Evolutionary conservation across 2,797 vertebrate species (phyloP).

Genomic region (Sebastes cheni): DNA sequence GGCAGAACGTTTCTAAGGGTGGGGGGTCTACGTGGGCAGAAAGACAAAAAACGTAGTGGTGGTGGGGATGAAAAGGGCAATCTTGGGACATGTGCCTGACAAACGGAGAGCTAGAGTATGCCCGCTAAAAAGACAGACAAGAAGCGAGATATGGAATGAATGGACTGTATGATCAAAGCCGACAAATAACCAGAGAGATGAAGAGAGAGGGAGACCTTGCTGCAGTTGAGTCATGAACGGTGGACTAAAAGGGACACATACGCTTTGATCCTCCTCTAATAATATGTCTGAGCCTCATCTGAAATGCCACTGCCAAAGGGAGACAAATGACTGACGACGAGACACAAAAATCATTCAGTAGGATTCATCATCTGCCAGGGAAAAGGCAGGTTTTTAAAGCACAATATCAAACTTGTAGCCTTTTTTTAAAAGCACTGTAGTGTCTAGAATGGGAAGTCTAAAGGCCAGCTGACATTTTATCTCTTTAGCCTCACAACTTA

Average conservation of each 20-base stretch:
- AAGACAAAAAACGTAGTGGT: constrained; percentile 32
- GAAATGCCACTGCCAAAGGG: constrained; percentile 26
- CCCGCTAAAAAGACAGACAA: constrained; percentile 8
- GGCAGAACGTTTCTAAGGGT: constrained; percentile 27
- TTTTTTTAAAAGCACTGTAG: background rate
- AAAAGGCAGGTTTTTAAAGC: background rate
- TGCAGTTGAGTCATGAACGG: constrained; percentile 38
- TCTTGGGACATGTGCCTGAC: constrained; percentile 28
- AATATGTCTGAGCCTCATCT: constrained; percentile 31
- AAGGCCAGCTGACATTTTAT: constrained; percentile 53
- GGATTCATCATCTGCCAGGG: constrained; percentile 7
- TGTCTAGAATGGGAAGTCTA: constrained; percentile 24
- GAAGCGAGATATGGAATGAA: constrained; percentile 33
- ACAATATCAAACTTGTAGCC: background rate
- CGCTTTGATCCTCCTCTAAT: constrained; percentile 60
- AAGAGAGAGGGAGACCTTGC: constrained; percentile 27
- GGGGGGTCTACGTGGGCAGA: constrained; percentile 31
- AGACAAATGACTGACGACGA: constrained; percentile 31
- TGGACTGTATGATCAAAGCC: constrained; percentile 60
- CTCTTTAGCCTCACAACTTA: constrained; percentile 45
- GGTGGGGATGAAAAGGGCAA: constrained; percentile 36
- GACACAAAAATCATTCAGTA: constrained; percentile 28
- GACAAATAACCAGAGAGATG: constrained; percentile 43
- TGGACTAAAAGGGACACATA: constrained; percentile 41
- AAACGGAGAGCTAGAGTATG: constrained; percentile 11